Conservation (phyloP, 2,888 invertebrate species). For the Habrosyne pyritoides region DNA sequence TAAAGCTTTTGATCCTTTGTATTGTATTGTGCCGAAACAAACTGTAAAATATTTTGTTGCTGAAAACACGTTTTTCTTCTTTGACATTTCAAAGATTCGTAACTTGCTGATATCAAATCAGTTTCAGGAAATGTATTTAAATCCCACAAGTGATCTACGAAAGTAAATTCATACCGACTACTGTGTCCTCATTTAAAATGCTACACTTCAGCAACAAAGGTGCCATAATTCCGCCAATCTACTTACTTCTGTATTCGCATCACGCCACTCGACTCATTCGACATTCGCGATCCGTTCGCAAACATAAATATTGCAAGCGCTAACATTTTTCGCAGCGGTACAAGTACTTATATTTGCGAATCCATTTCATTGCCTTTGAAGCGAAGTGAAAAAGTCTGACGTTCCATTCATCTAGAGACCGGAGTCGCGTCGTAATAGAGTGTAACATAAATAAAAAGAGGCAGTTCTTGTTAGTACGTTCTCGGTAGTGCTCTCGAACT, state of each 20-base stretch:
- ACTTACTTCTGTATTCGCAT: not conserved
- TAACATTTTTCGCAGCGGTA: conserved; percentile 8
- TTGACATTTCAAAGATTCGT: no score
- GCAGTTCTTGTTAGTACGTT: conserved; percentile 36
- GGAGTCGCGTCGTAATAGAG: conserved; percentile 45
- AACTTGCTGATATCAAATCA: no score
- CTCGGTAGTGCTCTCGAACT: conserved; percentile 43
- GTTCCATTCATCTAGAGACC: conserved; percentile 39
- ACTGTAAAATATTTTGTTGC: no score
- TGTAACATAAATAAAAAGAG: conserved; percentile 53
- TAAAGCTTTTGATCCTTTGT: no score
- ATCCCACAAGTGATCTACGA: not conserved
- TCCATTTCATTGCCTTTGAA: conserved; percentile 53
- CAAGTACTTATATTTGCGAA: conserved; percentile 41
- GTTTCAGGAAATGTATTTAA: not conserved
- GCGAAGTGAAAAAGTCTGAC: conserved; percentile 33
- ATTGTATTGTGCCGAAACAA: no score
- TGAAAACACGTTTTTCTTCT: no score
- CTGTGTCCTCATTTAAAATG: not conserved
- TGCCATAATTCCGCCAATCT: not conserved
- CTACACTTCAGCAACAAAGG: not conserved
- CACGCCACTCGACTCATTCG: conserved; percentile 4
- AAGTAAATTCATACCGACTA: not conserved
- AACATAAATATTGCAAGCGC: conserved; percentile 28
- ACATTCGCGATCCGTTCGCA: conserved; percentile 23